Evolutionary conservation across 2,113 vertebrate species (phyloP).

Genomic region (Acrocephalus kingi): DNA sequence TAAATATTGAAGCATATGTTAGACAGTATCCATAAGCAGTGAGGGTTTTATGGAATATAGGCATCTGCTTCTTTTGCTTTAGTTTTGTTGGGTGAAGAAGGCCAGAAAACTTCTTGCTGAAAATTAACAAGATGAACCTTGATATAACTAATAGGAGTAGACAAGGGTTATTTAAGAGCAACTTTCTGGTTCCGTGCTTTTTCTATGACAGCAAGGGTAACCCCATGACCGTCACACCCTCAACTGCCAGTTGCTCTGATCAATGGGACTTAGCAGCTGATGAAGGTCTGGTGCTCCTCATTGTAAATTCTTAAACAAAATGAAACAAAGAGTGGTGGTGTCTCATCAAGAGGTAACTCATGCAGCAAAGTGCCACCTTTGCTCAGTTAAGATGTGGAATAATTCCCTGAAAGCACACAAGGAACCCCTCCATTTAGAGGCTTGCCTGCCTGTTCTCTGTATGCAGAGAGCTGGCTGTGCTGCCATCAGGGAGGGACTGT

Average conservation of each 20-base stretch:
- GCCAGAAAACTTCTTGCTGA: neutral
- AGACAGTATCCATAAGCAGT: neutral
- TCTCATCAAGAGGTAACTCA: neutral
- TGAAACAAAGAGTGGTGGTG: neutral
- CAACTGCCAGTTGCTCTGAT: neutral
- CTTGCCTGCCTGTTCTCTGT: neutral
- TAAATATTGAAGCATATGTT: slow-evolving; percentile 48
- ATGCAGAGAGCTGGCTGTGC: neutral
- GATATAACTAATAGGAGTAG: neutral
- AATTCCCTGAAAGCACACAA: neutral
- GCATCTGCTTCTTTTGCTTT: neutral
- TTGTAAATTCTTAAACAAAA: neutral
- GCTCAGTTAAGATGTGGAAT: neutral
- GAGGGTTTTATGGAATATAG: neutral
- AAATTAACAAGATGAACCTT: neutral
- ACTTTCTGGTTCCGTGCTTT: neutral
- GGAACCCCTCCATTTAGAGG: accelerated
- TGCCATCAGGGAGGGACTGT: accelerated
- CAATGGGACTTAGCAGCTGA: neutral
- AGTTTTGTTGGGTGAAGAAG: neutral
- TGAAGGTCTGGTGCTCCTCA: neutral
- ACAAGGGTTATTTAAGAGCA: neutral
- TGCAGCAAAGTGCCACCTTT: neutral
- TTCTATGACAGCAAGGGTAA: neutral
- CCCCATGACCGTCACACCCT: neutral